Conservation (phyloP, 2,888 invertebrate species). For the Xestia c-nigrum region DNA sequence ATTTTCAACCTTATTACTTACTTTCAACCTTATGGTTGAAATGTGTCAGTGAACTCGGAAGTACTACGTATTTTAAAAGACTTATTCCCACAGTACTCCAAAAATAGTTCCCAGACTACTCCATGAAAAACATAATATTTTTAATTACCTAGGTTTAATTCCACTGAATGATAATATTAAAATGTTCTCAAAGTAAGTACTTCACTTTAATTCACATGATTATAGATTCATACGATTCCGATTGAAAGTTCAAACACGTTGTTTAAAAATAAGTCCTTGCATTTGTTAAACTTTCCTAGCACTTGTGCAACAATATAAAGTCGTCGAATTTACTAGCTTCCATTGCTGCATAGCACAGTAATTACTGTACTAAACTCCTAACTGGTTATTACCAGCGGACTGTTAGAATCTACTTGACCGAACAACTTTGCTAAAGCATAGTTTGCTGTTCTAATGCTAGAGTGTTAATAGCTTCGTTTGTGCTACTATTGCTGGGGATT, state of each 20-base stretch:
- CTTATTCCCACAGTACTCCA: too few relatives aligned
- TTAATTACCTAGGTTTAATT: too few relatives aligned
- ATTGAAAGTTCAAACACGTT: background rate
- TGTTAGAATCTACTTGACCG: slow-evolving; percentile 62
- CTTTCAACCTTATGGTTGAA: too few relatives aligned
- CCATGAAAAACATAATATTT: too few relatives aligned
- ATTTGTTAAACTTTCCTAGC: background rate
- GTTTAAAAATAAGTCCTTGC: background rate
- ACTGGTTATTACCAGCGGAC: slow-evolving; percentile 36
- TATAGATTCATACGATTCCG: background rate
- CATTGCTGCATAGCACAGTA: background rate
- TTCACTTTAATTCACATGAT: background rate
- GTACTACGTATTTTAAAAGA: background rate
- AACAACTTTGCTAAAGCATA: slow-evolving; percentile 39
- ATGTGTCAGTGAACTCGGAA: too few relatives aligned
- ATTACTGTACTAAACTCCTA: slow-evolving; percentile 6
- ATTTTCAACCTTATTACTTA: too few relatives aligned
- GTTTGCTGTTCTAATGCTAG: slow-evolving; percentile 33
- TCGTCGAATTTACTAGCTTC: slow-evolving; percentile 11
- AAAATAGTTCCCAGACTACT: too few relatives aligned
- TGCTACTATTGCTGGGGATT: background rate
- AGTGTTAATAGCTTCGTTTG: slow-evolving; percentile 37
- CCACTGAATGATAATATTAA: too few relatives aligned
- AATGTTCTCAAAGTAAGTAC: too few relatives aligned
- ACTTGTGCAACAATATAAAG: background rate